These are phyloP conservation scores for Cebus imitator DNA, from an alignment of 2,113 vertebrate species.

Conservation along the genomic window DNA sequence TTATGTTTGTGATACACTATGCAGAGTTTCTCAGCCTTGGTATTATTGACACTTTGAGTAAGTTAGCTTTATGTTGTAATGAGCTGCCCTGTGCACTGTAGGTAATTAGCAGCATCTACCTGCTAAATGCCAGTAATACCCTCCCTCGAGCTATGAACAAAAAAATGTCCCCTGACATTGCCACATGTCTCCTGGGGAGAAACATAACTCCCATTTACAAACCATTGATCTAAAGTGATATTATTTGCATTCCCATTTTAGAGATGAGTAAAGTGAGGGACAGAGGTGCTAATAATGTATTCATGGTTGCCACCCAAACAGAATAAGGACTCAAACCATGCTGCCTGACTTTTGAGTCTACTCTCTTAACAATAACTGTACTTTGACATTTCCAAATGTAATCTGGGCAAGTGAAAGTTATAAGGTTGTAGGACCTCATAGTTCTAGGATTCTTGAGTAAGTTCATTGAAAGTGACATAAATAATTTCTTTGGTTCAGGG, in stretches of 20 bases:
- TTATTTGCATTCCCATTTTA: not conserved
- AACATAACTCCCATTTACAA: not conserved
- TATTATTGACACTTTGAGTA: not conserved
- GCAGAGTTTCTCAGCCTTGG: not conserved
- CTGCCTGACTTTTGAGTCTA: not conserved
- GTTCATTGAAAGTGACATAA: not conserved
- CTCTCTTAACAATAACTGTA: not conserved
- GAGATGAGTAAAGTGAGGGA: not conserved
- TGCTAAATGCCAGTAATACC: not conserved
- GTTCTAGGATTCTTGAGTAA: not conserved
- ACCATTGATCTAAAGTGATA: not conserved
- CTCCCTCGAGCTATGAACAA: rapidly evolving
- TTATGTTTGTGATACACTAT: not conserved
- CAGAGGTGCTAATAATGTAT: not conserved
- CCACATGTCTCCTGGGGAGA: not conserved
- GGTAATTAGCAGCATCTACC: not conserved
- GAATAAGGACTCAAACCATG: not conserved
- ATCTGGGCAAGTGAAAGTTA: not conserved
- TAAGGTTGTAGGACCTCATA: not conserved
- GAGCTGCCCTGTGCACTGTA: not conserved
- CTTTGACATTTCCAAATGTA: not conserved
- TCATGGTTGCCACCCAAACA: not conserved
- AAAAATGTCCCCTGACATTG: not conserved
- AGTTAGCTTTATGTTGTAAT: not conserved
- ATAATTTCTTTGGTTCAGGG: not conserved